These are phyloP conservation scores for Zygogramma bicolorata DNA, from an alignment of 2,888 invertebrate genomes.

Conservation along the genomic window DNA sequence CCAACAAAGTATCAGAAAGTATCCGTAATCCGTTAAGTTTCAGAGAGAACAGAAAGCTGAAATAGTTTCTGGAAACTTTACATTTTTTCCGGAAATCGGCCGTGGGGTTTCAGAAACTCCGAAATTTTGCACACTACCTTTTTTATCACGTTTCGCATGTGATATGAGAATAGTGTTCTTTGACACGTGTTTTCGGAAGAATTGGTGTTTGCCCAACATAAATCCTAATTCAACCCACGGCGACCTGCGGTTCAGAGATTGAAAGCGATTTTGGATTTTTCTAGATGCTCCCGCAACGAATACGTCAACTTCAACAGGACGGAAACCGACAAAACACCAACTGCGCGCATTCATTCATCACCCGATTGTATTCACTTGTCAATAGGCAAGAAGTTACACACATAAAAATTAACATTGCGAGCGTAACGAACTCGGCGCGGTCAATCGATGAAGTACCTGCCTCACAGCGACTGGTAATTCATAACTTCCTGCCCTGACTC, in stretches of 20 bases:
- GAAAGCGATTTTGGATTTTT: not conserved
- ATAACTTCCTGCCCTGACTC: constrained; percentile 58
- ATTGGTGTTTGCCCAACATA: not conserved
- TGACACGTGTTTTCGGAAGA: not conserved
- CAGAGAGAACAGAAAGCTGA: too few species aligned
- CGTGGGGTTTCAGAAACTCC: too few species aligned
- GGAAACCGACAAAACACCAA: not conserved
- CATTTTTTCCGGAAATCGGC: too few species aligned
- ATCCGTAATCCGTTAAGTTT: too few species aligned
- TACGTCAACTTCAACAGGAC: not conserved
- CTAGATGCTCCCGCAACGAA: not conserved
- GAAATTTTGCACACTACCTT: too few species aligned
- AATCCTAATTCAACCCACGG: too few species aligned
- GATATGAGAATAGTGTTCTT: not conserved
- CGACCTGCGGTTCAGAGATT: too few species aligned
- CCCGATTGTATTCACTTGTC: not conserved
- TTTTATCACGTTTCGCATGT: too few species aligned
- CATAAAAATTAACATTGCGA: constrained; percentile 9
- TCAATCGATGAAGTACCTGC: constrained; percentile 40
- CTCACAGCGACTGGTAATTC: constrained; percentile 47
- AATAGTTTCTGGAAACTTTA: too few species aligned
- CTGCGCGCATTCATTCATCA: not conserved
- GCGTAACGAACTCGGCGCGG: not conserved
- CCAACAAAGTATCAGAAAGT: too few species aligned
- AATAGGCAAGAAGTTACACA: constrained; percentile 3